Evolutionary conservation across 2,888 invertebrate species (phyloP).

Genomic region (Spicauda simplicius): DNA sequence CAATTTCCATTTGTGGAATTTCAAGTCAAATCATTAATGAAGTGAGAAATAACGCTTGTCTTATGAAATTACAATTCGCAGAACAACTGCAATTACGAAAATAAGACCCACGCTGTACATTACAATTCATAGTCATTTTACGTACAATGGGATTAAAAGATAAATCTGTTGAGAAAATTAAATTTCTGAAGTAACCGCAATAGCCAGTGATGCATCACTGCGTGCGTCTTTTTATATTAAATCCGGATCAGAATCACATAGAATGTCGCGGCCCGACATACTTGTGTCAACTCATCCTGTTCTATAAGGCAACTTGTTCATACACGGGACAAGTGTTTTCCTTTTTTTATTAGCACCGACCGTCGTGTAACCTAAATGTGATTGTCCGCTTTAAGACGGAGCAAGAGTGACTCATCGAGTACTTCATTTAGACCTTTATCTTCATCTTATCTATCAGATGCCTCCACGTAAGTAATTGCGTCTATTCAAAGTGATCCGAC

Average conservation of each 20-base stretch:
- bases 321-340: slow-evolving; percentile 22
- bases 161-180: slow-evolving; percentile 3
- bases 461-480: slow-evolving; percentile 39
- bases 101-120: slow-evolving; percentile 15
- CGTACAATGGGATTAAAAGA: slow-evolving; percentile 6
- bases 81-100: slow-evolving; percentile 14
- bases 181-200: background rate
- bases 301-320: slow-evolving; percentile 39
- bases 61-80: slow-evolving; percentile 16
- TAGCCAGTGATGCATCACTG: slow-evolving; percentile 12
- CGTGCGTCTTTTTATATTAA: slow-evolving; percentile 25
- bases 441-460: slow-evolving; percentile 39
- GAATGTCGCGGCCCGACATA: slow-evolving; percentile 36
- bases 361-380: slow-evolving; percentile 29
- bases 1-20: slow-evolving; percentile 5
- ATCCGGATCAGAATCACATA: slow-evolving; percentile 39
- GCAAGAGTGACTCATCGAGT: slow-evolving; percentile 23
- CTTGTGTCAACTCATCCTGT: slow-evolving; percentile 38
- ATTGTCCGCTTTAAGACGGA: slow-evolving; percentile 13
- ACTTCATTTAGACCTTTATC: slow-evolving; percentile 23
- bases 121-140: slow-evolving; percentile 14
- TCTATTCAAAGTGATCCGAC: slow-evolving; percentile 35
- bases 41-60: slow-evolving; percentile 21
- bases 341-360: slow-evolving; percentile 21
- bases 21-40: slow-evolving; percentile 4